Evolutionary conservation across 2,888 invertebrate genomes (phyloP), one percentile per base, ranked within the genome.

Genomic region (Cataglyphis rosenhaueri): DNA sequence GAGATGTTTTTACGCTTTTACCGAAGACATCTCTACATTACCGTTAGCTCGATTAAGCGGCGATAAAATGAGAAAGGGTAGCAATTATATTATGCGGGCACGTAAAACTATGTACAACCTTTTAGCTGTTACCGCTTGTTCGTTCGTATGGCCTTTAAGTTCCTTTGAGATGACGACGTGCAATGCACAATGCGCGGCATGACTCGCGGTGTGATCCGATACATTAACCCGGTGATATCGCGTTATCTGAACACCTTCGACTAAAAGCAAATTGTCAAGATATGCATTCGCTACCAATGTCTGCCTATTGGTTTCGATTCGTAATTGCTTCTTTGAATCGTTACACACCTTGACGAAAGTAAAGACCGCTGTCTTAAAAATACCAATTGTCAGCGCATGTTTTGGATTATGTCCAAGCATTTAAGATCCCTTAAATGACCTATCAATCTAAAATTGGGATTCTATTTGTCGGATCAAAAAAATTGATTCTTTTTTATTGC

Each of bases 121-220:
- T 66, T 76, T 76, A 76, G 44, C 66, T 15, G 66, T 57, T 15
- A 21, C 66, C 41, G 68, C 25, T 66, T 55, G 55, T 41, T 61
- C 32, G 75, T 64, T 66, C 66, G 41, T 29, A 41, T 76, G 76
- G 76, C 76, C 76, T 76, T 76, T 76, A 66, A 76, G 78, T 82
- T 82, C 82, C 78, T 44, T 78, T 52, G 62, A 66, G 68, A 78
- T 82, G 82, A 82, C 82, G 82, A 82, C 78, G 68, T 35, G 66
- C 68, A 82, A 82, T 82, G 78, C 68, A 78, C 65, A 82, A 79
- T 82, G 82, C 62, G 66, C 55, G 18, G 25, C 12, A 57, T 64
- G 75, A 65, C 75, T 35, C 12, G 57, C 65, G 64, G 48, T 35
- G 74, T 75, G 25, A 52, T 75, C 35, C 52, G 57, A 75, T 75